Conservation (phyloP, 2,113 vertebrate species). For the Chamaea fasciata region DNA sequence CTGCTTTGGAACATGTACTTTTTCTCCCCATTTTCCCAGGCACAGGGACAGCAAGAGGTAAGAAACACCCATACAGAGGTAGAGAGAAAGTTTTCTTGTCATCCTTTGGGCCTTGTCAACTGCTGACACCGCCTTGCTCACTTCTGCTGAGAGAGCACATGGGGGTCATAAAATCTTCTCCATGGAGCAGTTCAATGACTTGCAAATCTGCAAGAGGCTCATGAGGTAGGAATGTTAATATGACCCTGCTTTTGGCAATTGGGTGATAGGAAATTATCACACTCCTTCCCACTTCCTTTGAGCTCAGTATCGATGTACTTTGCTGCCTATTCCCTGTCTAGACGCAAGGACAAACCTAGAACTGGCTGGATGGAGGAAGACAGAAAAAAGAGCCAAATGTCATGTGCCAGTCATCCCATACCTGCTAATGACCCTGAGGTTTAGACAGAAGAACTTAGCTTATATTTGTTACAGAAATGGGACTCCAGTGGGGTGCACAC, state of each 20-base stretch:
- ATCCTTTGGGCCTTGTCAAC: background rate
- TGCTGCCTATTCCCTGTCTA: background rate
- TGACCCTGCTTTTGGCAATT: background rate
- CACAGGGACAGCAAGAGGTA: background rate
- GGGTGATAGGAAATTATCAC: background rate
- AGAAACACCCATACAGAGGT: background rate
- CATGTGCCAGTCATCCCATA: background rate
- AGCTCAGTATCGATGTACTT: background rate
- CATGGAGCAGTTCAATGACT: fast-evolving
- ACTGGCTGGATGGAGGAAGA: background rate
- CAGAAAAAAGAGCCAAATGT: background rate
- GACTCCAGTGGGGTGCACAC: conserved; percentile 25
- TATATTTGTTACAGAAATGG: conserved; percentile 51
- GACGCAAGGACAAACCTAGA: background rate
- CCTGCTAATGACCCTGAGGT: conserved; percentile 54
- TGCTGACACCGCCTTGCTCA: background rate
- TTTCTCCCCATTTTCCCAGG: background rate
- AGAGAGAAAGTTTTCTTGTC: background rate
- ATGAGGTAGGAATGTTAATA: background rate
- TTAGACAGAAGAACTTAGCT: conserved; percentile 19
- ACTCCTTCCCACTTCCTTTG: background rate
- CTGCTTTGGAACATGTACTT: background rate
- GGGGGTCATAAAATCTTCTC: background rate
- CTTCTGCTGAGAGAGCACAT: background rate
- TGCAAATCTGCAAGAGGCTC: background rate